Evolutionary conservation across 2,888 invertebrate genomes (phyloP).

Genomic region (Polydesmus complanatus): DNA sequence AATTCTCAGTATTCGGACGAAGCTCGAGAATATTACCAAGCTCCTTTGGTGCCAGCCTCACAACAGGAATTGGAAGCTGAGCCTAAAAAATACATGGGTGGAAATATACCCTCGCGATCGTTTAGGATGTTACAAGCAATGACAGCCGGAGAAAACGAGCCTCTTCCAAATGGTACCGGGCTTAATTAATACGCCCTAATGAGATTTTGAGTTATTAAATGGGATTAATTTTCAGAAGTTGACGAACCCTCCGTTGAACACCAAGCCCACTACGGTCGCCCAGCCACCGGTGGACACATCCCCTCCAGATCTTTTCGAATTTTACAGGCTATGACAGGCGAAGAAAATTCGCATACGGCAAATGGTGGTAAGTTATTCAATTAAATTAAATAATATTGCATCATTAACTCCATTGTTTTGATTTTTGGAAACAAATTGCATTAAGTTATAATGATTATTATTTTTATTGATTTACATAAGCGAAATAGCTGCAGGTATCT

Average conservation of each 20-base stretch:
- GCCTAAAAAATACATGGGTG: constrained; percentile 39
- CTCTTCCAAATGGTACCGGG: background rate
- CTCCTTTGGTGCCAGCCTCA: constrained; percentile 18
- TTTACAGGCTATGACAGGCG: constrained; percentile 60
- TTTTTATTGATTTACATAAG: too few species aligned
- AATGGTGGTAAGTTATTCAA: constrained; percentile 8
- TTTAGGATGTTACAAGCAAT: constrained; percentile 66
- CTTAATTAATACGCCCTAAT: background rate
- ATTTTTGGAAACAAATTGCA: too few species aligned
- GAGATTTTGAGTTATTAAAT: background rate
- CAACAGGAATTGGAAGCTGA: constrained; percentile 25
- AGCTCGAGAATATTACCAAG: background rate
- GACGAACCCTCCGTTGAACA: background rate
- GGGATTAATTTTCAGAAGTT: background rate
- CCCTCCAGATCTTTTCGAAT: constrained; percentile 67
- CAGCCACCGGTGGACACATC: constrained; percentile 48
- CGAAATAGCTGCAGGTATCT: too few species aligned
- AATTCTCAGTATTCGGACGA: background rate
- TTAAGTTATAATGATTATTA: too few species aligned
- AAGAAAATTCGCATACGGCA: constrained; percentile 31
- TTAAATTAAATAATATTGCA: too few species aligned
- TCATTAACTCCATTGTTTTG: too few species aligned
- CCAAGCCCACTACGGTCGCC: constrained; percentile 5
- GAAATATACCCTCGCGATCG: constrained; percentile 64
- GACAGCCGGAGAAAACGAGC: constrained; percentile 48